Conservation (phyloP, 2,797 vertebrate genomes). For the Craterocephalus amniculus region DNA sequence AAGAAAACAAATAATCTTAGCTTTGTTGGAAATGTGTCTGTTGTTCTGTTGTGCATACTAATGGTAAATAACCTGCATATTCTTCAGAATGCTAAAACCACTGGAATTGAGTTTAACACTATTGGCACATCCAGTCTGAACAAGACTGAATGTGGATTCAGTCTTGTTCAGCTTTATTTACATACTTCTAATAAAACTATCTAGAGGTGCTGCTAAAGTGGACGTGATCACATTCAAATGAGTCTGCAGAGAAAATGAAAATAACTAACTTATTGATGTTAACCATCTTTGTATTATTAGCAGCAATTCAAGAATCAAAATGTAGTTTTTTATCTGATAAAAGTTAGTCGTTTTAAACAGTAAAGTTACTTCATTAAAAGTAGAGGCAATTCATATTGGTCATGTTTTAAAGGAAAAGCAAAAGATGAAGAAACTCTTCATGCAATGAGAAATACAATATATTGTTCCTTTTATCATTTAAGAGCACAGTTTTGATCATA, state of each 20-base stretch:
- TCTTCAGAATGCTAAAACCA: neutral
- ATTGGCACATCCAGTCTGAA: neutral
- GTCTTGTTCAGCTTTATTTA: neutral
- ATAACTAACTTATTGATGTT: neutral
- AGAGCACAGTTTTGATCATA: conserved; percentile 31
- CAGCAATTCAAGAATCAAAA: neutral
- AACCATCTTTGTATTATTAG: neutral
- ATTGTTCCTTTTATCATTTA: neutral
- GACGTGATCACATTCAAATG: neutral
- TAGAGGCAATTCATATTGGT: neutral
- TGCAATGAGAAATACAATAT: too few relatives aligned
- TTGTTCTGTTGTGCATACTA: neutral
- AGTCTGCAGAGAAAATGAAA: neutral
- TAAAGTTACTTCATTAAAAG: neutral
- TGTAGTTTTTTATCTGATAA: neutral
- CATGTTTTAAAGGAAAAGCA: neutral
- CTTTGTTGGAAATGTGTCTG: conserved; percentile 3
- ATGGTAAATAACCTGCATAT: neutral
- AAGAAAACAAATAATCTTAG: neutral
- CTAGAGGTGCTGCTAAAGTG: neutral
- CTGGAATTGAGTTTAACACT: neutral
- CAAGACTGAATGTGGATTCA: too few relatives aligned
- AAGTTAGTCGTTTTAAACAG: neutral
- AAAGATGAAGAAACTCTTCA: neutral
- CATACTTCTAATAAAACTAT: neutral